Evolutionary conservation across 2,888 invertebrate species (phyloP).

Genomic region (Callimorpha dominula): DNA sequence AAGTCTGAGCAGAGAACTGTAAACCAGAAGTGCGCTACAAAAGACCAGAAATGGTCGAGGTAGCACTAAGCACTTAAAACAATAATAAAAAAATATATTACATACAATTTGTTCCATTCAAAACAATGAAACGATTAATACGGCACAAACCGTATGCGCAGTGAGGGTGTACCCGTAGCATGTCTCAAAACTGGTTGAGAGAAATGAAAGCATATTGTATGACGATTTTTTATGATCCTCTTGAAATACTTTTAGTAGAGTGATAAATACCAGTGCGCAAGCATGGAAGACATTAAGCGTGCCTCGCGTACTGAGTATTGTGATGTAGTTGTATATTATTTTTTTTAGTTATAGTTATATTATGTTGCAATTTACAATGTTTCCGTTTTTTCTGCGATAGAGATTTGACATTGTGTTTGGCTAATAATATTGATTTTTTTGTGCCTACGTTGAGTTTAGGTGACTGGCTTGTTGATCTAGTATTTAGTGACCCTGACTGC

Average conservation of each 20-base stretch:
- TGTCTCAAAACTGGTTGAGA: slow-evolving; percentile 8
- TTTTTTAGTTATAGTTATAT: too few relatives aligned
- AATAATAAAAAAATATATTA: too few relatives aligned
- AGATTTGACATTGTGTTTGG: too few relatives aligned
- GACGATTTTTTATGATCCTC: slow-evolving; percentile 40
- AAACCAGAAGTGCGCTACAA: too few relatives aligned
- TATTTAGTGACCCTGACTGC: too few relatives aligned
- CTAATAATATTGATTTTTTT: too few relatives aligned
- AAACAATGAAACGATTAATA: neutral
- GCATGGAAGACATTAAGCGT: slow-evolving; percentile 25
- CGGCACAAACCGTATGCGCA: neutral
- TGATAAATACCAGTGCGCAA: slow-evolving; percentile 42
- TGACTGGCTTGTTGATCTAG: too few relatives aligned
- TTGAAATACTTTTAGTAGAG: slow-evolving; percentile 31
- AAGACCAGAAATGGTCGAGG: too few relatives aligned
- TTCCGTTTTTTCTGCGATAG: slow-evolving; percentile 15
- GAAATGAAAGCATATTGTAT: slow-evolving; percentile 40
- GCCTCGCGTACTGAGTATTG: slow-evolving; percentile 39
- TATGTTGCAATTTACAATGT: slow-evolving; percentile 37
- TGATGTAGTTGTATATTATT: too few relatives aligned
- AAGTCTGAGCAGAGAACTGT: too few relatives aligned
- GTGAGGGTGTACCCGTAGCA: neutral
- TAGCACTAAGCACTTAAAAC: too few relatives aligned
- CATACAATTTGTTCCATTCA: neutral
- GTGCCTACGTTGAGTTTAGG: too few relatives aligned